Conservation (phyloP, 2,888 invertebrate genomes). For the Eupithecia exiguata region DNA sequence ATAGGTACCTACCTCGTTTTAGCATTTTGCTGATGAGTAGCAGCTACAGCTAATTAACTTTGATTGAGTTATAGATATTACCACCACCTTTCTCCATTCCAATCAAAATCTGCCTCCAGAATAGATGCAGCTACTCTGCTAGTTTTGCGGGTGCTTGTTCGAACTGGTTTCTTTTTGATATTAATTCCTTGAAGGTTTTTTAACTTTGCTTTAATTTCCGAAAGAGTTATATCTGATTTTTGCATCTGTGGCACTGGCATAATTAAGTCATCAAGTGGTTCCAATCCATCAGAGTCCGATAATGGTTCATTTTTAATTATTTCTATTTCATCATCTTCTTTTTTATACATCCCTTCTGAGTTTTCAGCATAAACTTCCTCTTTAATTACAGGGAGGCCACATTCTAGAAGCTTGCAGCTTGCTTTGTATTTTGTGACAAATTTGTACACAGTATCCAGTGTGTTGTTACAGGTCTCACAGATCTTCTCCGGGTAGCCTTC, state of each 20-base stretch:
- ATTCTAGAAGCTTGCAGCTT: slow-evolving; percentile 60
- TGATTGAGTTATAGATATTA: slow-evolving; percentile 51
- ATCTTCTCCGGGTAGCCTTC: slow-evolving; percentile 70
- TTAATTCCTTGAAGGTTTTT: slow-evolving; percentile 40
- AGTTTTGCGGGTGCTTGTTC: slow-evolving; percentile 51
- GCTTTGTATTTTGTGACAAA: slow-evolving; percentile 69
- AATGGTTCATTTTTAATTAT: slow-evolving; percentile 55
- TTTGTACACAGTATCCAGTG: slow-evolving; percentile 57
- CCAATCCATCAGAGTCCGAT: slow-evolving; percentile 29
- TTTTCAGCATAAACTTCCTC: slow-evolving; percentile 52
- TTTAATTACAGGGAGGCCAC: slow-evolving; percentile 58
- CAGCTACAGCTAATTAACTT: slow-evolving; percentile 1
- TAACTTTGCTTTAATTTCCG: slow-evolving; percentile 40
- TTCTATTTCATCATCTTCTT: slow-evolving; percentile 50
- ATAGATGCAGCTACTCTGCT: slow-evolving; percentile 67
- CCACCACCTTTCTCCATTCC: slow-evolving; percentile 77
- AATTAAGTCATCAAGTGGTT: slow-evolving; percentile 45
- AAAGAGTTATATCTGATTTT: slow-evolving; percentile 40
- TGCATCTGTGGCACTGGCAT: slow-evolving; percentile 43
- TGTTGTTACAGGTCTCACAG: slow-evolving; percentile 63
- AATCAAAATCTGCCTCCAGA: slow-evolving; percentile 72
- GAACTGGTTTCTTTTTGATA: slow-evolving; percentile 39
- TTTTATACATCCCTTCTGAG: slow-evolving; percentile 31
- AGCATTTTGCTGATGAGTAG: slow-evolving; percentile 4
- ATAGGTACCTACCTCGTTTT: slow-evolving; percentile 1